phyloP scores from a whole-genome alignment of 1,140 invertebrate genomes.

The Oscheius sp. region DNA sequence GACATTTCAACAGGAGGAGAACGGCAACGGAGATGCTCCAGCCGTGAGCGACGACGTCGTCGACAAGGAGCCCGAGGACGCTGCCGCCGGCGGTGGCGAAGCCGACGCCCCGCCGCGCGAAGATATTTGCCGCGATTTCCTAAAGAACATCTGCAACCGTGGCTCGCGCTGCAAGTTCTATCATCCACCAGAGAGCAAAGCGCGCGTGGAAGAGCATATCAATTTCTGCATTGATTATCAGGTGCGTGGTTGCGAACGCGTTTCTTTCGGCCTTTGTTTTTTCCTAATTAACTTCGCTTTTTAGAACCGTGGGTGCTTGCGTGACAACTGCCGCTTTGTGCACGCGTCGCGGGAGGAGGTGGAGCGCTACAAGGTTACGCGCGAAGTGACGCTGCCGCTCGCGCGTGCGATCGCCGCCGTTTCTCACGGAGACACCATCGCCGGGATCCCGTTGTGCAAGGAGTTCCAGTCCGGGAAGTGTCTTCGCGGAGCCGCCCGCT shows the following conservation, averaged over 20 bases:
- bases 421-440: slow-evolving; percentile 49
- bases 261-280: slow-evolving; percentile 31
- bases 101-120: slow-evolving; percentile 1
- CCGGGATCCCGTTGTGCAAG: slow-evolving; percentile 58
- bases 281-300: not conserved
- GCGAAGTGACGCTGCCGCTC: slow-evolving; percentile 51
- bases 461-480: slow-evolving; percentile 48
- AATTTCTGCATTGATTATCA: slow-evolving; percentile 58
- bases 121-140: slow-evolving; percentile 67
- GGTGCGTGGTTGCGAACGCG: slow-evolving; percentile 30
- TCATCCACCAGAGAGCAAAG: slow-evolving; percentile 66
- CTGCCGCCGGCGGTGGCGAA: not conserved
- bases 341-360: slow-evolving; percentile 54
- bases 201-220: slow-evolving; percentile 46
- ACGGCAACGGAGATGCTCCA: slow-evolving; percentile 19
- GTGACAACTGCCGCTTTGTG: slow-evolving; percentile 57
- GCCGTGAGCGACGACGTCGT: not conserved
- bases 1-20: not conserved
- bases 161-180: slow-evolving; percentile 76
- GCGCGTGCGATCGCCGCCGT: slow-evolving; percentile 56
- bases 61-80: slow-evolving; percentile 7
- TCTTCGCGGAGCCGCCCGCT: slow-evolving; percentile 41
- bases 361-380: slow-evolving; percentile 51
- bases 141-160: slow-evolving; percentile 72
- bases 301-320: slow-evolving; percentile 55